Conservation (phyloP, 2,888 invertebrate genomes). For the Drosophila bunnanda region DNA sequence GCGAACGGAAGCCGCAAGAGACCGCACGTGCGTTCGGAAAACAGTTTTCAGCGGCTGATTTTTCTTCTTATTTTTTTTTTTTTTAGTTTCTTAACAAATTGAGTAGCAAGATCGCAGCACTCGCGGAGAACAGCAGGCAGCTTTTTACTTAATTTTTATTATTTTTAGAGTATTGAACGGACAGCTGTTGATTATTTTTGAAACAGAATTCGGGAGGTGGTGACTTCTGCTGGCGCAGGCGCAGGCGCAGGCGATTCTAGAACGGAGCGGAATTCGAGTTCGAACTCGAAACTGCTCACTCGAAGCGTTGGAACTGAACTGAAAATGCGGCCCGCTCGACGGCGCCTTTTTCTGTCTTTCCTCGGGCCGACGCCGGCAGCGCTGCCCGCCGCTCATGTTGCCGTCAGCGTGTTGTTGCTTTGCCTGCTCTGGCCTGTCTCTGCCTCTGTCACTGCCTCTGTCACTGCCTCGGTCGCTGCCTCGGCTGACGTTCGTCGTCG, state of each 20-base stretch:
- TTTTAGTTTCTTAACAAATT: slow-evolving; percentile 6
- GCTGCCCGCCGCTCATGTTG: slow-evolving; percentile 20
- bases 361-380: slow-evolving; percentile 51
- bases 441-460: neutral
- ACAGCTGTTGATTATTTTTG: slow-evolving; percentile 66
- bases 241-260: slow-evolving; percentile 65
- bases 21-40: slow-evolving; percentile 47
- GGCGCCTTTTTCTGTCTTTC: slow-evolving; percentile 82
- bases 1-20: slow-evolving; percentile 33
- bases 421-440: slow-evolving; percentile 1
- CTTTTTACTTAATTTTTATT: slow-evolving; percentile 21
- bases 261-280: slow-evolving; percentile 42
- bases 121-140: slow-evolving; percentile 21
- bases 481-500: slow-evolving; percentile 23
- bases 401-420: neutral
- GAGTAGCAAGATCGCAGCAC: slow-evolving; percentile 12
- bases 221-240: slow-evolving; percentile 56
- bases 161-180: slow-evolving; percentile 32
- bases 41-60: slow-evolving; percentile 4
- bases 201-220: slow-evolving; percentile 39
- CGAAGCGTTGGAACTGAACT: slow-evolving; percentile 82
- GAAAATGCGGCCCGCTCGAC: slow-evolving; percentile 74
- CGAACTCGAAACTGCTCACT: slow-evolving; percentile 48
- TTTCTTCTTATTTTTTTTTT: slow-evolving; percentile 2
- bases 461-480: slow-evolving; percentile 16